Evolutionary conservation across 1,140 invertebrate genomes (phyloP), one percentile per base, ranked within the genome.

Genomic region (Drosophila takahashii): DNA sequence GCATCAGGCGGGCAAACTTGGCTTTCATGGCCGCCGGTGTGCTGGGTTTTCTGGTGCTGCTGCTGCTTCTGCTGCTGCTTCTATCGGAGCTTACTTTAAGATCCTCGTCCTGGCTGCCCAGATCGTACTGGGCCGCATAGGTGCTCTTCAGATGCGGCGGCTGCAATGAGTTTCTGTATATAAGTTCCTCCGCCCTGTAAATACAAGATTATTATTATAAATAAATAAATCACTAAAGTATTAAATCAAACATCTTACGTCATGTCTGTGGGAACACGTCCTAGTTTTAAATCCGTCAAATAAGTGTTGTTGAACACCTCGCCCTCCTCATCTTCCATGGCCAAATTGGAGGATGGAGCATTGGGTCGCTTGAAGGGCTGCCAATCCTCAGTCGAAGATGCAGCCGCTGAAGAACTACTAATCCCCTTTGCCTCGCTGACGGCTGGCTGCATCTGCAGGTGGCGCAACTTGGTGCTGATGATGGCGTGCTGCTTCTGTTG

Each of bases 91-190:
- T 92, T 93, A 96, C 96, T 94, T 96, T 96, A 32, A 97, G 94
- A 79, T 96, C 95, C 42, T 97, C 95, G 77, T 97, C 96, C 47
- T 94, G 37, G 94, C 91, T 18, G 92, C 79, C 42, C 93, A 93
- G 79, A 95, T 96, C 92, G 94, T 96, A 93, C 97, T 97, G 1
- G 0, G 96, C 96, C 0, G 97, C 96, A 93, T 98, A 98, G 0
- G 96, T 96, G 69, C 96, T 97, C 92, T 96, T 97, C 52, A 98
- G 92, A 92, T 98, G 98, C 5, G 97, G 96, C 16, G 95, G 96
- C 70, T 96, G 96, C 51, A 98, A 92, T 0, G 97, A 97, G 92
- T 98, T 98, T 27, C 98, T 93, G 85, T 95, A 94, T 81, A 96
- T 95, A 15, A 98, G 93, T 89, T 97, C 96, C 5, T 94, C 79